Evolutionary conservation across 2,888 invertebrate genomes (phyloP), one percentile per base, ranked within the genome.

Genomic region (Andrena trimmerana): DNA sequence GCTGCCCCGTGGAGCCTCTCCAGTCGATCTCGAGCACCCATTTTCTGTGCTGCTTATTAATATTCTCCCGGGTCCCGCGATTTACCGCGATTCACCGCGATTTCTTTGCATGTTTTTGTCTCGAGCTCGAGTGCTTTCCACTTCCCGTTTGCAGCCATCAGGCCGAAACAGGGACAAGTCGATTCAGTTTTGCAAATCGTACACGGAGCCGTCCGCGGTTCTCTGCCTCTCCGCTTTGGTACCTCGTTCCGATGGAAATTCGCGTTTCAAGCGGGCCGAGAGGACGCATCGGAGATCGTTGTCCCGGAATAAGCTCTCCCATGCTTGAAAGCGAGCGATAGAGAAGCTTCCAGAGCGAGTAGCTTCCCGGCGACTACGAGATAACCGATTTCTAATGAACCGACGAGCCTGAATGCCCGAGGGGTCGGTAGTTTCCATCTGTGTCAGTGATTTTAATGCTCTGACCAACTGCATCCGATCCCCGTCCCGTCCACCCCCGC

Each of bases 251-350:
- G 36, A 77, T 70, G 77, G 57, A 57, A 57, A 57, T 57, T 57
- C 59, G 5, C 36, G n/a, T 84, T 73, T 73, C 63, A 20, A 57
- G 20, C 62, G 60, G 42, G 73, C 27, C 62, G 42, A 29, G 65
- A 42, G 65, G 57, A 70, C 52, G 66, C 27, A 69, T 60, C 81
- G 77, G 65, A 60, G 80, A 80, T 80, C 80, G 60, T 50, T 76
- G 72, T 63, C 50, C 68, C 68, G 69, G 72, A 78, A 82, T 81
- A 76, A 87, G 70, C 80, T 42, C 31, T 60, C 8, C 66, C 20
- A 33, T 50, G 66, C 67, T 80, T 69, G 72, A 81, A 85, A 78
- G 72, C 75, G 59, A 33, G 48, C 31, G 78, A 71, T 76, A 76
- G 83, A 54, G 57, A 54, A 29, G 48, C 1, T 52, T 52, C 33